phyloP scores from a whole-genome alignment of 2,888 invertebrate species.

The Melangyna quadrimaculata region DNA sequence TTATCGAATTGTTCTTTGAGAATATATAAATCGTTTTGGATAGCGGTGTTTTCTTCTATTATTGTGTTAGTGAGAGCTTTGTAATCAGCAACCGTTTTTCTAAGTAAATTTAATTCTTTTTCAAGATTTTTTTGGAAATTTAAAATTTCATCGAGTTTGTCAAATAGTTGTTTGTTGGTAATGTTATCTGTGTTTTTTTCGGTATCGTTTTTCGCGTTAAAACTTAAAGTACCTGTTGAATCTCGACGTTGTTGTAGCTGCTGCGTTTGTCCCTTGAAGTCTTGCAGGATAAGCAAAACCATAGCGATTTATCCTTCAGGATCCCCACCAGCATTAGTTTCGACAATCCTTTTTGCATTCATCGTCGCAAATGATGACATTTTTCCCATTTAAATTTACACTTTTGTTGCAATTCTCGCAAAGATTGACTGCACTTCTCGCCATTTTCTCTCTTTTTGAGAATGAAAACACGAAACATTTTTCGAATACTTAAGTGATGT shows the following conservation, averaged over 20 bases:
- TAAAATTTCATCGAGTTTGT: background rate
- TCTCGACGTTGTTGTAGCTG: background rate
- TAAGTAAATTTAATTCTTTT: background rate
- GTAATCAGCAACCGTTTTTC: background rate
- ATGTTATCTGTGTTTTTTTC: background rate
- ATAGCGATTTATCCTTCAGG: background rate
- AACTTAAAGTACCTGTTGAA: background rate
- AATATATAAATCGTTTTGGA: background rate
- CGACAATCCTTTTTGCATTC: background rate
- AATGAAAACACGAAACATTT: no score
- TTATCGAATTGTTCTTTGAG: background rate
- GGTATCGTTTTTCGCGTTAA: background rate
- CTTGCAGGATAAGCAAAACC: background rate
- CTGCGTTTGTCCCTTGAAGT: background rate
- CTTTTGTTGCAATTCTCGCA: constrained; percentile 3
- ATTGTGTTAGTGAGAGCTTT: background rate
- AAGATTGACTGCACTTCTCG: background rate
- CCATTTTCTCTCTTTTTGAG: no score
- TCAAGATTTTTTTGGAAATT: background rate
- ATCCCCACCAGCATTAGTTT: background rate
- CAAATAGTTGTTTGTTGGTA: background rate
- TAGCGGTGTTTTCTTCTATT: background rate
- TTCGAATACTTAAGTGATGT: no score
- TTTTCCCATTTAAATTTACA: constrained; percentile 1
- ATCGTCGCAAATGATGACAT: background rate